A percentile compares a stretch with the other conserved stretches of the same genome.
These are phyloP conservation scores for Antedon mediterranea DNA, from an alignment of 53 echinoderm and acorn worm species.

Conservation along the genomic window DNA sequence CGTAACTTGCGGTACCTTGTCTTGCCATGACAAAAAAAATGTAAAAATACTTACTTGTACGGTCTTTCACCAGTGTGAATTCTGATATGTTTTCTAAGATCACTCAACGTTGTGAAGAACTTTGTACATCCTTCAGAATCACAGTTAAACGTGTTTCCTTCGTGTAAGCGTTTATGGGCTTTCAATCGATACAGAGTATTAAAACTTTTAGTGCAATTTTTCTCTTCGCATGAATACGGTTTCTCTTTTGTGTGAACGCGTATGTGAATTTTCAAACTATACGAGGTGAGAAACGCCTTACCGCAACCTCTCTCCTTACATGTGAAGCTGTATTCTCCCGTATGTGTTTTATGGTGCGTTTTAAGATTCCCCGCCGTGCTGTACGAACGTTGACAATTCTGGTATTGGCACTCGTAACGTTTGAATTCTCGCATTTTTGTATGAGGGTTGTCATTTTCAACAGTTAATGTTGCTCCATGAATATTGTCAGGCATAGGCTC, in stretches of 20 bases:
- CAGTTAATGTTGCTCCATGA: slow-evolving; percentile 76
- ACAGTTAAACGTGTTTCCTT: slow-evolving; percentile 83
- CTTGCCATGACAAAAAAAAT: background rate
- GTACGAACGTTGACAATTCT: slow-evolving; percentile 67
- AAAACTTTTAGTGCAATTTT: slow-evolving; percentile 82
- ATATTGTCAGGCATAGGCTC: slow-evolving; percentile 41
- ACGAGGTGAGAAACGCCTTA: slow-evolving; percentile 88
- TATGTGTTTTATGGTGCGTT: slow-evolving; percentile 88
- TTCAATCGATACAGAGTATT: slow-evolving; percentile 97
- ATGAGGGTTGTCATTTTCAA: slow-evolving; percentile 70
- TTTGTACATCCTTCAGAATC: slow-evolving; percentile 85
- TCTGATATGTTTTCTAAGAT: slow-evolving; percentile 79
- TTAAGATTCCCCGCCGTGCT: slow-evolving; percentile 91
- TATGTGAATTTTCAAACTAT: slow-evolving; percentile 94
- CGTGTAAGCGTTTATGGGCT: slow-evolving; percentile 78
- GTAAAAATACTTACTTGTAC: slow-evolving; percentile 69
- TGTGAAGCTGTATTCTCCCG: slow-evolving; percentile 80
- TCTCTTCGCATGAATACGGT: slow-evolving; percentile 80
- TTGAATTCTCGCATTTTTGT: slow-evolving; percentile 70
- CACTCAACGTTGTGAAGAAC: slow-evolving; percentile 89
- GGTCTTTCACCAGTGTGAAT: slow-evolving; percentile 95
- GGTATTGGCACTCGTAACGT: slow-evolving; percentile 63
- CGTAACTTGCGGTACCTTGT: background rate
- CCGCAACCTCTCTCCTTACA: slow-evolving; percentile 87
- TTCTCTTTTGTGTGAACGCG: slow-evolving; percentile 96